Base-by-base conservation (phyloP, 2,888 invertebrate genomes). In the Ctenicera cuprea region DNA sequence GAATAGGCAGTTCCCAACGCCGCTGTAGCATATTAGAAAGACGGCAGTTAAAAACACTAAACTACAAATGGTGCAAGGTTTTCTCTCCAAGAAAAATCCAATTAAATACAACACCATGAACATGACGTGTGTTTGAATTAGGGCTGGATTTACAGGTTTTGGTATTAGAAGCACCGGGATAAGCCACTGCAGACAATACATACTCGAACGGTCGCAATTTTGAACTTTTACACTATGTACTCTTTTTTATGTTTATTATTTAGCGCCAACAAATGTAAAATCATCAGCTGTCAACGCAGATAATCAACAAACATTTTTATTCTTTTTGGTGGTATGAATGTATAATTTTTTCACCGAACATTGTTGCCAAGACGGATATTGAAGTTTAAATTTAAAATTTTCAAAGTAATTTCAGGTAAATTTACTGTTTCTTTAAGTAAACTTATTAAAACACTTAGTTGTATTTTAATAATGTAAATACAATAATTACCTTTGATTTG, bases 151-250 rank as follows among this genome's bases (percentile, higher is more conserved):
- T 77, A 97, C 93, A 70, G 99, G 98, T 88, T 98, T 99, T 80
- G 99, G 98, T 87, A 99, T 97, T 79, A 99, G 90, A 78, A 99
- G 90, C 82, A 99, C 97, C 72, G 98, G 98, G 83, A 99, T 95
- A 84, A 99, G 90, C 95, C 97, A 97, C 91, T 98, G 97, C 84
- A 98, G 92, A 90, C 97, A 98, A 90, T 98, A 97, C 97, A 97
- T 97, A 82, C 18, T 64, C 48, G 16, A 20, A 65, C 22, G 12
- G 16, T 30, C 22, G 14, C 41, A 41, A 48, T 50, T 20, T 43
- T 14, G 43, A 43, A 43, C 16, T 43, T 22, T 50, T 14, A 20
- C 18, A 43, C 43, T 43, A 4, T n/a, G n/a, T 14, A 50, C 50
- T 20, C 1, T 50, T 1, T 9, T 50, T 20, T 50, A 50, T 4